phyloP scores from a whole-genome alignment of 2,113 vertebrate species.

The Nipponia nippon region DNA sequence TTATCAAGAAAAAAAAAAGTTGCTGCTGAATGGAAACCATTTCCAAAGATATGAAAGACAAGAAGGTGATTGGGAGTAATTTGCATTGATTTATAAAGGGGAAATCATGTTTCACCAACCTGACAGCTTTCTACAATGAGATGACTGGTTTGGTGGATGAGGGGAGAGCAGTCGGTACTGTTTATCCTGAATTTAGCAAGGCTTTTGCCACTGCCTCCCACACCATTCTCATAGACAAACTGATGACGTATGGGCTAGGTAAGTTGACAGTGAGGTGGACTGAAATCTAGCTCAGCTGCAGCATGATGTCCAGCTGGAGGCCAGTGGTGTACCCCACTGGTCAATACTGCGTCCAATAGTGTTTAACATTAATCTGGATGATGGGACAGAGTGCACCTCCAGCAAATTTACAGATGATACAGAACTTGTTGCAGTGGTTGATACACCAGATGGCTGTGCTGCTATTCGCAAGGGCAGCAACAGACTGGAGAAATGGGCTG shows the following conservation, averaged over 20 bases:
- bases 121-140: not conserved
- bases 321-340: not conserved
- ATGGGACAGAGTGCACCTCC: not conserved
- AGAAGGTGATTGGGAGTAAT: not conserved
- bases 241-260: not conserved
- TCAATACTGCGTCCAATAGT: not conserved
- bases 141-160: not conserved
- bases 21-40: not conserved
- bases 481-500: not conserved
- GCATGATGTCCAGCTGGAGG: not conserved
- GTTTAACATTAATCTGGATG: too few species aligned
- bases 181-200: not conserved
- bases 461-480: not conserved
- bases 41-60: not conserved
- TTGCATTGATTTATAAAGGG: not conserved
- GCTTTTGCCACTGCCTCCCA: not conserved
- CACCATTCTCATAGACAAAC: not conserved
- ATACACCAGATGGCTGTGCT: not conserved
- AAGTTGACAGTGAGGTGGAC: not conserved
- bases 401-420: not conserved
- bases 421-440: not conserved
- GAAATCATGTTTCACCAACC: not conserved
- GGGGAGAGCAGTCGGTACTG: rapidly evolving
- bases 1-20: not conserved
- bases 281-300: not conserved